A percentile compares a stretch with the other conserved stretches of the same genome.
Conservation (phyloP, 1,140 invertebrate genomes). For the Leucophenga varia region DNA sequence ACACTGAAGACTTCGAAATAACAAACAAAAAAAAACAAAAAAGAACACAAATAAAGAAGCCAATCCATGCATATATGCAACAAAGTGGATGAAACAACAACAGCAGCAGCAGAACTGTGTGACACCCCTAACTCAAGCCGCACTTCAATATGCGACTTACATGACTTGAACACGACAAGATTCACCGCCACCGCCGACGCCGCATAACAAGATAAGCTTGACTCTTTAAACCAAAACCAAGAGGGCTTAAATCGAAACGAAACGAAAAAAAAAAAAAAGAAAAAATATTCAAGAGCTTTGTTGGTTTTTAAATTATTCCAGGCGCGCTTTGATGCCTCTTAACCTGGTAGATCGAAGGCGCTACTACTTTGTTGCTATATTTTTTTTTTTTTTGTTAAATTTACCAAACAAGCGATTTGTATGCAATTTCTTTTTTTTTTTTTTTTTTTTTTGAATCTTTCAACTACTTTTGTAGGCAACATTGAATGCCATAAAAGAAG, state of each 20-base stretch:
- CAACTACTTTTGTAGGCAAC: background rate
- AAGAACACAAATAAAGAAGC: conserved; percentile 6
- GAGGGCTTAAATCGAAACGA: too few species aligned
- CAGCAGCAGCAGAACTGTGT: background rate
- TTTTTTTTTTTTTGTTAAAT: conserved; percentile 43
- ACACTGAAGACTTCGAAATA: conserved; percentile 5
- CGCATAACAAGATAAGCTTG: conserved; percentile 34
- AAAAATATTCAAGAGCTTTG: too few species aligned
- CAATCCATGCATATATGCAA: conserved; percentile 27
- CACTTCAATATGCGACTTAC: conserved; percentile 38
- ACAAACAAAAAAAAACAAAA: conserved; percentile 4
- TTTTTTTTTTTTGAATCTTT: background rate
- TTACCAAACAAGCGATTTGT: conserved; percentile 54
- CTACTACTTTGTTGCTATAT: conserved; percentile 34
- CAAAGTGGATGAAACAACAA: conserved; percentile 26
- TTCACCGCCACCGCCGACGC: background rate
- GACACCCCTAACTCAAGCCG: conserved; percentile 7
- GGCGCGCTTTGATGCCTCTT: conserved; percentile 22
- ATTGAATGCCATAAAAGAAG: conserved; percentile 6
- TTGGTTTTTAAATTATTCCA: conserved; percentile 51
- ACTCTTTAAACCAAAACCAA: background rate
- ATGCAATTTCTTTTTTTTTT: conserved; percentile 42
- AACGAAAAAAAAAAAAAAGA: too few species aligned
- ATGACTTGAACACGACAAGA: conserved; percentile 46
- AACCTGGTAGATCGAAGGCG: conserved; percentile 45